Conservation (phyloP, 37 sponge, comb jelly and placozoan species). For the Haliclona indistincta region DNA sequence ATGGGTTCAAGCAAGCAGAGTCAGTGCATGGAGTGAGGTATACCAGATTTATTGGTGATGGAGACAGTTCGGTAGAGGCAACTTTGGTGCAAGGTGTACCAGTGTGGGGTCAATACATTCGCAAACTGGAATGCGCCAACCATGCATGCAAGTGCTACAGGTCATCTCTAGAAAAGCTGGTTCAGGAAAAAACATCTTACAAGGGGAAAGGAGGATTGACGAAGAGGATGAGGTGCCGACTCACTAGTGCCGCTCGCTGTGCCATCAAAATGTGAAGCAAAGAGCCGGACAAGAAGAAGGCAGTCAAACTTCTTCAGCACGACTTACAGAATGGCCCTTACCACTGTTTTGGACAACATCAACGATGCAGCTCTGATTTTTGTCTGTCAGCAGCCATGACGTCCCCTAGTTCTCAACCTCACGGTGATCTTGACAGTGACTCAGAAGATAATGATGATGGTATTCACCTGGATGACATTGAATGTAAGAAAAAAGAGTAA, state of each 20-base stretch:
- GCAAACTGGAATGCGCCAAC: slow-evolving; percentile 53
- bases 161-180: slow-evolving; percentile 22
- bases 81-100: slow-evolving; percentile 27
- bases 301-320: slow-evolving; percentile 5
- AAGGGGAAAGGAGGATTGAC: slow-evolving; percentile 45
- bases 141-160: slow-evolving; percentile 50
- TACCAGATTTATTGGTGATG: slow-evolving; percentile 37
- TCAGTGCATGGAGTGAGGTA: slow-evolving; percentile 29
- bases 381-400: slow-evolving; percentile 13
- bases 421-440: slow-evolving; percentile 7
- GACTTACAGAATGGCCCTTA: slow-evolving; percentile 18
- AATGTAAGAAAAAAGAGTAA: no score
- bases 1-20: slow-evolving; percentile 34
- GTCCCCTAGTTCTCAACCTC: no score
- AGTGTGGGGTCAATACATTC: slow-evolving; percentile 25
- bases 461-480: background rate
- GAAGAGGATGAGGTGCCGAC: slow-evolving; percentile 20
- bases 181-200: slow-evolving; percentile 13
- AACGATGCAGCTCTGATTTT: slow-evolving; percentile 31
- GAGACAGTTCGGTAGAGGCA: slow-evolving; percentile 34
- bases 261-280: slow-evolving; percentile 48
- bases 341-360: slow-evolving; percentile 52
- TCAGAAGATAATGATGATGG: background rate
- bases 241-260: slow-evolving; percentile 28
- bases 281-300: background rate